phyloP scores from a whole-genome alignment of 92 coral and sea anemone species.

The Actinernus sp. region DNA sequence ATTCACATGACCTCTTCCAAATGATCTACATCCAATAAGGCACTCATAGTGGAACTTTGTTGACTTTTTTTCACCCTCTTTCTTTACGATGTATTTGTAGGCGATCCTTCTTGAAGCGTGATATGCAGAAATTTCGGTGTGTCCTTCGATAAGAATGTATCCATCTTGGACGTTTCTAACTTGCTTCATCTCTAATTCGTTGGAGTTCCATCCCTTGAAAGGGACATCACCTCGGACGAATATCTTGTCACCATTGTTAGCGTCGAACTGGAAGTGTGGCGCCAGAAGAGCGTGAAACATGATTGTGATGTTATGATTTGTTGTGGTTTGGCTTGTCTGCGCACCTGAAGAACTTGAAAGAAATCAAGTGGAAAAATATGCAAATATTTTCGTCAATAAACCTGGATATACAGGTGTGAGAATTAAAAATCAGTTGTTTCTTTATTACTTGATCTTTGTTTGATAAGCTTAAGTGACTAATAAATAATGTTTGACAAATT shows the following conservation, averaged over 20 bases:
- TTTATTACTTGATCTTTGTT: no score
- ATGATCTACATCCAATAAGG: no score
- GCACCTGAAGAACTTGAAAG: no score
- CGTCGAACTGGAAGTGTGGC: constrained; percentile 61
- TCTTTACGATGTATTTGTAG: constrained; percentile 51
- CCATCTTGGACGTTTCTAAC: constrained; percentile 17
- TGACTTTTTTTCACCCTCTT: constrained; percentile 1
- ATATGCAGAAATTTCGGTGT: constrained; percentile 2
- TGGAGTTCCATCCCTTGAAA: constrained; percentile 16
- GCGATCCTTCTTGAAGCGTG: neutral
- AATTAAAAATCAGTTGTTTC: no score
- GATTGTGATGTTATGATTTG: constrained; percentile 28
- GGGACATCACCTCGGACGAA: constrained; percentile 43
- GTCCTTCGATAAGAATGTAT: constrained; percentile 20
- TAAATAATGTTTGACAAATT: no score
- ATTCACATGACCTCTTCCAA: no score
- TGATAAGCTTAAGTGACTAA: no score
- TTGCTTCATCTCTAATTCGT: constrained; percentile 32
- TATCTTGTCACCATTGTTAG: constrained; percentile 21
- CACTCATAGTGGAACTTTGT: no score
- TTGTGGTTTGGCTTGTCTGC: no score
- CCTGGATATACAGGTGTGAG: no score
- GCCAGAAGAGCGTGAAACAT: constrained; percentile 66
- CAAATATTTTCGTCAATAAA: no score
- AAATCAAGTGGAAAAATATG: no score